A percentile compares a stretch with the other conserved stretches of the same genome.
These are phyloP conservation scores for Microchrysa polita DNA, from an alignment of 2,888 invertebrate species.

Conservation along the genomic window DNA sequence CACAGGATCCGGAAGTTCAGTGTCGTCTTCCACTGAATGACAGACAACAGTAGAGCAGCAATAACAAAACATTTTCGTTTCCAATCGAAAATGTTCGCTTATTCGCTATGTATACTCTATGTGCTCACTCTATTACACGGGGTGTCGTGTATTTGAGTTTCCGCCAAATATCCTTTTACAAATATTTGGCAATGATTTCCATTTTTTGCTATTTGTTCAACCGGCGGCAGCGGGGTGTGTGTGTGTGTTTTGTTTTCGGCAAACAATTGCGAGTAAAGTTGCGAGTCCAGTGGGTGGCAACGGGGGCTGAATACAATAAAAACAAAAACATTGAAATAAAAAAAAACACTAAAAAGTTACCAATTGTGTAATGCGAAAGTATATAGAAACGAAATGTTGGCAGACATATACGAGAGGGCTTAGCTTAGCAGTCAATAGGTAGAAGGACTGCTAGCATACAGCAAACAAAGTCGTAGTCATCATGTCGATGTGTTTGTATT, in stretches of 20 bases:
- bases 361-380: constrained; percentile 14
- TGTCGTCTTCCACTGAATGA: background rate
- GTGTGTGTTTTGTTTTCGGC: too few species aligned
- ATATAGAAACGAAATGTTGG: background rate
- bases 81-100: background rate
- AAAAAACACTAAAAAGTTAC: background rate
- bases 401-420: background rate
- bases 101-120: background rate
- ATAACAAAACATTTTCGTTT: background rate
- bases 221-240: constrained; percentile 36
- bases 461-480: background rate
- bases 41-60: background rate
- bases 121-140: background rate
- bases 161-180: constrained; percentile 55
- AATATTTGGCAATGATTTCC: constrained; percentile 55
- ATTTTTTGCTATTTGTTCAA: constrained; percentile 49
- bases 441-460: background rate
- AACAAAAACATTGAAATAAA: background rate
- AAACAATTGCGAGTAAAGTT: constrained; percentile 18
- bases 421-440: background rate
- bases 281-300: background rate
- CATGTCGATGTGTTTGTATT: constrained; percentile 8
- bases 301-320: background rate
- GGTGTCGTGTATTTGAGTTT: constrained; percentile 54
- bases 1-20: constrained; percentile 11